Base-by-base conservation (phyloP, 2,113 vertebrate species). In the Aegotheles bennettii region DNA sequence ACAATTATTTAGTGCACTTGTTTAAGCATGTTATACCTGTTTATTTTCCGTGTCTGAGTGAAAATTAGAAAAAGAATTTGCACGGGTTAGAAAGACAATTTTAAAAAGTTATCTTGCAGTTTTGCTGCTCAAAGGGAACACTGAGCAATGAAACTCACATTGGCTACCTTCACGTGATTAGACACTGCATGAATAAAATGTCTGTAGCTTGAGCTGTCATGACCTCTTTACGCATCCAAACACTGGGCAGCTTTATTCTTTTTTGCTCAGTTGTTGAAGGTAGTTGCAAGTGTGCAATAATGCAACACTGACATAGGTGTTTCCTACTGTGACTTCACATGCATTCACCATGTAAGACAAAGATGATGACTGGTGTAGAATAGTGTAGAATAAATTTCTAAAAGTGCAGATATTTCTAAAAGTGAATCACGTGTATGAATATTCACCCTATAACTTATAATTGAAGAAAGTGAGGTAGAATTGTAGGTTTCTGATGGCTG, bases 261-360 rank as follows among this genome's bases (percentile, higher is more conserved):
- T 53, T 50, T 1, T 36, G 29, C 19, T 29, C 48, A 28, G 1
- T 14, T 36, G 6, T 4, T 61, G 45, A 25, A 61, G 64, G 28
- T 59, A 19, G n/a, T 23, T 73, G 20, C 26, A 17, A 0, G 23
- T 47, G 60, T 45, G 54, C 36, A 77, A 40, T 19, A n/a, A 15
- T 7, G 26, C 29, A 59, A 12, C 6, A 1, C 26, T 45, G 43
- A 9, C 11, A 0, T 7, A 69, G 53, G 3, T 0, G 0, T 71
- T 75, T 56, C 13, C 21, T 56, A 3, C 9, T 16, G 40, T 24
- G 64, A 3, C 33, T 50, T 63, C 43, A 67, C 25, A 16, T 13
- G 16, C 2, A 0, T 38, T 69, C 23, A 31, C 13, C 25, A 1
- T 1, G 3, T 14, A 54, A 38, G 15, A 54, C 17, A 28, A 36